A percentile compares a stretch with the other conserved stretches of the same genome.
phyloP scores from a whole-genome alignment of 2,888 invertebrate genomes.

The Teleiodes luculella region DNA sequence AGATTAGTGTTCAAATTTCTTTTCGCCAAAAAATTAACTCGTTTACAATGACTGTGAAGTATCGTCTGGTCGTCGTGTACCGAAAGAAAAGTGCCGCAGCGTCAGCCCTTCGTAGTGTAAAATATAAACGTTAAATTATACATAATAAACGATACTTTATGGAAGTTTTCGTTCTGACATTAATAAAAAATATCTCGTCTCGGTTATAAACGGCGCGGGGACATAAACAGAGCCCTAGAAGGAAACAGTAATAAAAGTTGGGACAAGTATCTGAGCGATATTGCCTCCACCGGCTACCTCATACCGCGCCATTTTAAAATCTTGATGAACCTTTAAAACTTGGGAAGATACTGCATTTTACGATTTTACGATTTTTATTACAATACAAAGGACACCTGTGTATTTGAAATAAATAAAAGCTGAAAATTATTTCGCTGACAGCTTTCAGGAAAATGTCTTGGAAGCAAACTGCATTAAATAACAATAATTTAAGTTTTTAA shows the following conservation, averaged over 20 bases:
- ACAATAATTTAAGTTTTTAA: too few species aligned
- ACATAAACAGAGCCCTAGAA: slow-evolving; percentile 48
- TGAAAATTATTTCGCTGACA: too few species aligned
- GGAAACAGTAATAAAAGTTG: slow-evolving; percentile 54
- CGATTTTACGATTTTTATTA: not conserved
- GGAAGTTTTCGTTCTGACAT: slow-evolving; percentile 33
- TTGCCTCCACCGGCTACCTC: slow-evolving; percentile 26
- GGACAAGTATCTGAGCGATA: slow-evolving; percentile 41
- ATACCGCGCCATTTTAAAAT: slow-evolving; percentile 33
- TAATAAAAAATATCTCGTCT: slow-evolving; percentile 50
- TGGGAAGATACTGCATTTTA: not conserved
- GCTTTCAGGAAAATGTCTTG: too few species aligned
- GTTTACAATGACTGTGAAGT: too few species aligned
- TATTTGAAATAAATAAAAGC: too few species aligned
- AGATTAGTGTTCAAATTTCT: too few species aligned
- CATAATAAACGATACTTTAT: slow-evolving; percentile 39
- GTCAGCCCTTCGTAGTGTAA: slow-evolving; percentile 11
- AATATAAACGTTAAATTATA: slow-evolving; percentile 21
- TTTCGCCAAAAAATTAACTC: too few species aligned
- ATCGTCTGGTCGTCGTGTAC: too few species aligned
- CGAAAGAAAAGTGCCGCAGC: too few species aligned
- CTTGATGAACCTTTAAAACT: slow-evolving; percentile 21
- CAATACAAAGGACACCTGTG: too few species aligned
- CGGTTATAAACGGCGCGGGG: slow-evolving; percentile 46
- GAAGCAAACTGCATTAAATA: too few species aligned